These are phyloP conservation scores for Eremophila alpestris DNA, from an alignment of 2,797 vertebrate genomes.

Conservation along the genomic window DNA sequence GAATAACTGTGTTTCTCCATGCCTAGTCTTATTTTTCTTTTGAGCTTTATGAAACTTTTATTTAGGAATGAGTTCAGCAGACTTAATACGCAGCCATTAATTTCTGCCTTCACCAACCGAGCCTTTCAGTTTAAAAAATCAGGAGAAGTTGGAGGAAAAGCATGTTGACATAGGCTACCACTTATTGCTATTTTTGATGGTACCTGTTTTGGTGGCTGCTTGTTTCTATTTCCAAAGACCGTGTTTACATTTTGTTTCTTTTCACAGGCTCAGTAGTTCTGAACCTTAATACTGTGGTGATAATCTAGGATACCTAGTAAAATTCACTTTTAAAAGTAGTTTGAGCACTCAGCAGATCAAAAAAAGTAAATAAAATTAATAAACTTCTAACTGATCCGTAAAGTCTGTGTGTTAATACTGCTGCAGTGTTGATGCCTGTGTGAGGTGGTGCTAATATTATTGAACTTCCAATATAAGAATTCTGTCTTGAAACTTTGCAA, in stretches of 20 bases:
- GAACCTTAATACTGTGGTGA: not conserved
- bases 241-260: not conserved
- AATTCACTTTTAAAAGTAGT: not conserved
- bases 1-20: not conserved
- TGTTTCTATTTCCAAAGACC: not conserved
- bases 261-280: not conserved
- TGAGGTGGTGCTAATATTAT: not conserved
- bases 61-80: not conserved
- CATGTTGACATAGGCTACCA: not conserved
- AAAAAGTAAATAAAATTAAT: not conserved
- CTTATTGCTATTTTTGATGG: not conserved
- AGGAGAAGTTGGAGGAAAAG: not conserved
- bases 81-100: not conserved
- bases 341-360: not conserved
- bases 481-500: not conserved
- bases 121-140: not conserved
- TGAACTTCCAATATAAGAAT: not conserved
- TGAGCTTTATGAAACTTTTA: slow-evolving; percentile 28
- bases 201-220: not conserved
- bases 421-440: not conserved
- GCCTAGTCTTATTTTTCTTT: not conserved
- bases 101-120: not conserved
- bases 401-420: not conserved
- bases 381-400: not conserved
- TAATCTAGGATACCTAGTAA: not conserved